Base-by-base conservation (phyloP, 2,888 invertebrate species). In the Gortyna flavago region DNA sequence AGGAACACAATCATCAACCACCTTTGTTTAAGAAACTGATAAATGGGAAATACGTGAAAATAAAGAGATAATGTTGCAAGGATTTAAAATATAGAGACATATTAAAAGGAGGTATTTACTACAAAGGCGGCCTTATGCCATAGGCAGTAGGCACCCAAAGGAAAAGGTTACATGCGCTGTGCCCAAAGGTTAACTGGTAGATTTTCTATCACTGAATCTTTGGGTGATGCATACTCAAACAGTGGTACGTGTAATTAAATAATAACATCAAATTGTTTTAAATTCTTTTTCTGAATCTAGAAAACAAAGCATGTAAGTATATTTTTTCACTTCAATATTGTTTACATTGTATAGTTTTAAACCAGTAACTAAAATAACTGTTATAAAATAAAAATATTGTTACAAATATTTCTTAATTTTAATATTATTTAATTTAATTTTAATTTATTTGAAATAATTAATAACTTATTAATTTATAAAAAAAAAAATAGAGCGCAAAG, bases 1-100 rank as follows among this genome's bases (percentile, higher is more conserved):
- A 81, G n/a, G 84, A 82, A 18, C 87, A 89, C 13, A 85, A 81
- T 18, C 87, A 89, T 68, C 62, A 72, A 21, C 83, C 67, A 4
- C 83, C 80, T 29, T 32, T 41, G 0, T 81, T 80, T 67, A 80
- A 62, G 21, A 57, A 38, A 66, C 7, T 66, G 9, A 6, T 11
- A 2, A 32, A 66, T 13, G 83, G 80, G 5, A 59, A 25, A 62
- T 83, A 83, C 1, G 6, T 67, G 2, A 74, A 74, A 59, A 66
- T 80, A 44, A 59, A 35, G 7, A 32, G n/a, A 51, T 72, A 54
- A 32, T 13, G 21, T 41, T 67, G 25, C n/a, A 67, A 67, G 18
- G 6, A 38, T 51, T 35, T 8, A 32, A 25, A 54, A 32, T 32
- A 48, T 65, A 32, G 9, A 9, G 1, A 61, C 11, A 21, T 62